Conservation (phyloP, 1,140 invertebrate genomes). For the Halesus radiatus region DNA sequence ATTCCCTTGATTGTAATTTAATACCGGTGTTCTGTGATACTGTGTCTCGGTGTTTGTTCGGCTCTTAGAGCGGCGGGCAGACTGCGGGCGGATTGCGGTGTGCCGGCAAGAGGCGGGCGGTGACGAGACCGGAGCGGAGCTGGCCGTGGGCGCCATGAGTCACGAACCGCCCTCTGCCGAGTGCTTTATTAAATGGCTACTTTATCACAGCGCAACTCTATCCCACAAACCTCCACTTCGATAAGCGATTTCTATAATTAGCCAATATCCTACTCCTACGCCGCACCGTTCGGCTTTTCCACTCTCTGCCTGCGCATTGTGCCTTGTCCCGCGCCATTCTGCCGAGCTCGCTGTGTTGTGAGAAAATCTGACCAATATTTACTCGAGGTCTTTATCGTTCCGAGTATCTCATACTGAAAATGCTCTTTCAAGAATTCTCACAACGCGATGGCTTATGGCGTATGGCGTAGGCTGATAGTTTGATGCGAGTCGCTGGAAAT, state of each 20-base stretch:
- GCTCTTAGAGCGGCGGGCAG: background rate
- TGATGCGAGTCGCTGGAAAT: background rate
- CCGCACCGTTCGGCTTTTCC: background rate
- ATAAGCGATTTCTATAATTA: constrained; percentile 19
- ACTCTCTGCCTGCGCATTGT: no score
- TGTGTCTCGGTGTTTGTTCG: no score
- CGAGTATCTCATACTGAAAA: background rate
- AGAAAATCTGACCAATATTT: background rate
- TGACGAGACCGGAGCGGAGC: background rate
- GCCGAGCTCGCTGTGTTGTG: background rate
- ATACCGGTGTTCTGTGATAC: constrained; percentile 32
- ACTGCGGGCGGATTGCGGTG: no score
- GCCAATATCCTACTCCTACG: constrained; percentile 10
- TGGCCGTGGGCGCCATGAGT: constrained; percentile 9
- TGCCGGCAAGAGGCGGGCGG: no score
- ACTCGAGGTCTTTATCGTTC: constrained; percentile 1
- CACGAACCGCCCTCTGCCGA: constrained; percentile 26
- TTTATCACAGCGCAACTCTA: background rate
- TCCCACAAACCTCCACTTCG: background rate
- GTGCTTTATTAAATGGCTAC: constrained; percentile 14
- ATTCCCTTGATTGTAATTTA: constrained; percentile 41
- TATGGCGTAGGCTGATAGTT: background rate
- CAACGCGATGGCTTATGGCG: background rate
- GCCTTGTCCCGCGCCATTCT: no score
- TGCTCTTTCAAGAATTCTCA: no score